A percentile compares a stretch with the other conserved stretches of the same genome.
These are phyloP conservation scores for Enteromius fasciolatus DNA, from an alignment of 2,797 vertebrate genomes.

Conservation along the genomic window DNA sequence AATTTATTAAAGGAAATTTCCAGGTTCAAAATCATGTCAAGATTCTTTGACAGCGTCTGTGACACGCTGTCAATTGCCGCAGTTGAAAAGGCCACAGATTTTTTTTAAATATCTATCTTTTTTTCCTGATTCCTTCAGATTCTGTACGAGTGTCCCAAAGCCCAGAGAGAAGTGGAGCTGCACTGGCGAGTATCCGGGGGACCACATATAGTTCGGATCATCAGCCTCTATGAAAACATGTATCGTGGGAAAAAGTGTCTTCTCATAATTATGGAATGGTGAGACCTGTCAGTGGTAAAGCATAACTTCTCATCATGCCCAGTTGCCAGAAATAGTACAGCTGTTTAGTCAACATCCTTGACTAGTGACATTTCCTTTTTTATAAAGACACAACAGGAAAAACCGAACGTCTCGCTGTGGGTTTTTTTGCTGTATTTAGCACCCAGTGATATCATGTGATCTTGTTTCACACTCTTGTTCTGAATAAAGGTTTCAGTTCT, in stretches of 20 bases:
- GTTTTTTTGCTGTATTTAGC: not conserved
- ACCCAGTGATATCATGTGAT: not conserved
- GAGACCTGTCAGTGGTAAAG: conserved; percentile 26
- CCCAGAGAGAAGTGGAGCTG: conserved; percentile 93
- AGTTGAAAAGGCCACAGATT: not conserved
- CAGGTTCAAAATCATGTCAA: not conserved
- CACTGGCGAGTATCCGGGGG: conserved; percentile 92
- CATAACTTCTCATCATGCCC: conserved; percentile 40
- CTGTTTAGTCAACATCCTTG: not conserved
- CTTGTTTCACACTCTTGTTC: not conserved
- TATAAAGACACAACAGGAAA: not conserved
- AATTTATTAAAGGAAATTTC: not conserved
- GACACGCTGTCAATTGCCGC: not conserved
- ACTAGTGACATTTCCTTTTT: conserved; percentile 1
- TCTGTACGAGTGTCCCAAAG: conserved; percentile 93
- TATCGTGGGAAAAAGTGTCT: conserved; percentile 94
- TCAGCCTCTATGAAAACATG: conserved; percentile 96
- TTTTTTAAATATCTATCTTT: too few species aligned
- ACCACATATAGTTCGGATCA: conserved; percentile 91
- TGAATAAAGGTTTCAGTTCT: conserved; percentile 28
- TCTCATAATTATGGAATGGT: conserved; percentile 98
- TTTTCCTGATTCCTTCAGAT: conserved; percentile 75
- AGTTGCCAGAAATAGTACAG: not conserved
- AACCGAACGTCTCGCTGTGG: not conserved
- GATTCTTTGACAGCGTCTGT: not conserved